Evolutionary conservation across 2,113 vertebrate genomes (phyloP).

Genomic region (Puntigrus tetrazona): DNA sequence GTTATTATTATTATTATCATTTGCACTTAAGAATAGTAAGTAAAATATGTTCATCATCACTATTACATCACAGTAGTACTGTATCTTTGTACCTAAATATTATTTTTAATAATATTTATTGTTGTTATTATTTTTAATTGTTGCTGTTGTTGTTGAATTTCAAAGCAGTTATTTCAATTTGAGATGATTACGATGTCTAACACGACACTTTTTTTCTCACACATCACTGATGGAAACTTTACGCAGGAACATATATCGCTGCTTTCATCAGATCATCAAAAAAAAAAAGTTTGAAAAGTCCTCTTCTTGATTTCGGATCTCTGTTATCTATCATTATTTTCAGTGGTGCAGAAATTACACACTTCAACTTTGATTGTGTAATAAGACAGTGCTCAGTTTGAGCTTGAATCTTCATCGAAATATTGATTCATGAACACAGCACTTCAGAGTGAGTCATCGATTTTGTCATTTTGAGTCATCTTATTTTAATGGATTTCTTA

Average conservation of each 20-base stretch:
- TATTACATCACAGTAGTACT: neutral
- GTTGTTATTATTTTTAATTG: neutral
- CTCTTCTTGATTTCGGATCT: neutral
- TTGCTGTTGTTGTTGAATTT: neutral
- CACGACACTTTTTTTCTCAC: neutral
- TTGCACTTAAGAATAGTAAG: no score
- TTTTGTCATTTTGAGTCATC: slow-evolving; percentile 18
- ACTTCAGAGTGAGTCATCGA: neutral
- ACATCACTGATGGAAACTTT: neutral
- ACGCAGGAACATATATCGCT: neutral
- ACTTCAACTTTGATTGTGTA: neutral
- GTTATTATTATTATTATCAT: no score
- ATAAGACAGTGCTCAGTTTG: neutral
- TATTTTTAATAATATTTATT: neutral
- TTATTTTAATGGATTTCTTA: neutral
- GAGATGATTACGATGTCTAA: neutral
- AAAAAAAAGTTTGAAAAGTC: neutral
- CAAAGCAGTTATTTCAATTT: neutral
- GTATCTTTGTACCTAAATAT: neutral
- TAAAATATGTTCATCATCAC: neutral
- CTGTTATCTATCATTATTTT: neutral
- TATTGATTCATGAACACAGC: slow-evolving; percentile 5
- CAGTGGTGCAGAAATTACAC: neutral
- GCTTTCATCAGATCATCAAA: neutral
- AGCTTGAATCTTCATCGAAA: slow-evolving; percentile 32